Base-by-base conservation (phyloP, 2,888 invertebrate species). In the Thymelicus lineola region DNA sequence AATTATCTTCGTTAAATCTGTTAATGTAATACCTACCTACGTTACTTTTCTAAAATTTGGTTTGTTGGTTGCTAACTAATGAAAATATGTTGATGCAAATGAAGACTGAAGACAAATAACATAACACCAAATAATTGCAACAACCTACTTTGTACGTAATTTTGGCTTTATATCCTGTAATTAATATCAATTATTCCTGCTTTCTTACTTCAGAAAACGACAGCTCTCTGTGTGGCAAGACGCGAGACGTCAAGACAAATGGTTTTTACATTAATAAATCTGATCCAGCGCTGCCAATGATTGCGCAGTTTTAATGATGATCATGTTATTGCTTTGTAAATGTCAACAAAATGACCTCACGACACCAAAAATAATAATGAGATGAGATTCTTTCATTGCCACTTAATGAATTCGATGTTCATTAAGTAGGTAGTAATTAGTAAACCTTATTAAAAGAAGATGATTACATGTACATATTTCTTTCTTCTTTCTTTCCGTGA, bases 291-390 rank as follows among this genome's bases (percentile, higher is more conserved):
- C 35, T 36, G 48, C 48, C 58, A 15, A 63, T 53, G 55, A 45
- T 64, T 64, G 28, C 64, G 63, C 63, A 38, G 20, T 35, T 36
- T 42, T 53, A 64, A 6, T n/a, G 66, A 66, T 66, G 48, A 48
- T 48, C 36, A 48, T 36, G 28, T 50, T 36, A 58, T 58, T 66
- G 65, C 66, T 59, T 66, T 20, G 59, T 66, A 66, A 66, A 66
- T 66, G 66, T 66, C 66, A 66, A 66, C 66, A 50, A 48, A 59
- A 12, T 66, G 66, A 66, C 66, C 66, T 66, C 66, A 66, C 14
- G 17, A 14, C 7, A n/a, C 48, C 66, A n/a, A 66, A 59, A 66
- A 66, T 66, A 59, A 66, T 50, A 66, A 66, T 59, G 59, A 66
- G 17, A 42, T 9, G 42, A 42, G 42, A 2, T 42, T 38, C 38